Base-by-base conservation (phyloP, 2,113 vertebrate species). In the Pachyramphus minor region DNA sequence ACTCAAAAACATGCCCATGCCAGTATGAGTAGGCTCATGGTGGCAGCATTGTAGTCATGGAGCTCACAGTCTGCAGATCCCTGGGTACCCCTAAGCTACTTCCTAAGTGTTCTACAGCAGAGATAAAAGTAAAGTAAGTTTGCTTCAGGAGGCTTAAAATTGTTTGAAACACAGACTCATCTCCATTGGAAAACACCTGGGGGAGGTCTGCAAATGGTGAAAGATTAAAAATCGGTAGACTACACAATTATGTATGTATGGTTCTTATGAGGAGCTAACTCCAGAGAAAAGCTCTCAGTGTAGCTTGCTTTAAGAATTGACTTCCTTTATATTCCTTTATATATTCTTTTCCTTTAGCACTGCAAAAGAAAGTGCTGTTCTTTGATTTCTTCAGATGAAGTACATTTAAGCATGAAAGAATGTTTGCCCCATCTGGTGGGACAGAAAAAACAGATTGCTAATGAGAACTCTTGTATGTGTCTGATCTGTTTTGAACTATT, bases 1-100 rank as follows among this genome's bases (percentile, higher is more conserved):
- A 11, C 14, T 52, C 8, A 21, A 23, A 45, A 53, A 12, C 10
- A 3, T 1, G 2, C 24, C 11, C 6, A 4, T 67, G 19, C 14
- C 14, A 44, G 12, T 15, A 13, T 12, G 7, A 56, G 37, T 13
- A 41, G 21, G 6, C 37, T 56, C 2, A 0, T 49, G 22, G 49
- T 71, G 49, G 20, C 15, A 72, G 20, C 62, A 1, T 35, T 44
- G n/a, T 14, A 6, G 19, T 71, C 17, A 12, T 37, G 23, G 47
- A 41, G 28, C 19, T 83, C 67, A 16, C 1, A 12, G 18, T 27
- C n/a, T 31, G 11, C 56, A 79, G 13, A 8, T 75, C 10, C 21
- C 18, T 44, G 4, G 8, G 13, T n/a, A 31, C n/a, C 39, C 14
- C 13, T 62, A 47, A 42, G 28, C 39, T 84, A 5, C 33, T 60